These are phyloP conservation scores for Ormyrus labotus DNA, from an alignment of 2,888 invertebrate species.

Conservation along the genomic window DNA sequence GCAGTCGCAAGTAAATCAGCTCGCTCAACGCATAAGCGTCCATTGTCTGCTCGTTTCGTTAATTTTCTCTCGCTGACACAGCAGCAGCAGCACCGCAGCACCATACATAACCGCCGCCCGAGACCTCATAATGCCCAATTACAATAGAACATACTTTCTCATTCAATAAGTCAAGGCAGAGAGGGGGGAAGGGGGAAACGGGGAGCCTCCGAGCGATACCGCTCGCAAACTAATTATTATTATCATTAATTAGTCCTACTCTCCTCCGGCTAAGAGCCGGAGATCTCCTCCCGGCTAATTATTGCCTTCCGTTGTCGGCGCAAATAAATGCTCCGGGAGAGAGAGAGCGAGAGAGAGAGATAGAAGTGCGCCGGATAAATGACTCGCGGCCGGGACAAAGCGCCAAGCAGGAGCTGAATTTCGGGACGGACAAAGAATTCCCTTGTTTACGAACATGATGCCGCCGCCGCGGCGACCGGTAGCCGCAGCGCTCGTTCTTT, in stretches of 20 bases:
- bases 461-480: neutral
- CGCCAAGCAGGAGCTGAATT: neutral
- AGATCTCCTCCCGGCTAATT: slow-evolving; percentile 11
- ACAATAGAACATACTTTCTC: slow-evolving; percentile 42
- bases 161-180: slow-evolving; percentile 39
- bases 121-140: slow-evolving; percentile 47
- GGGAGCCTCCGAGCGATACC: neutral
- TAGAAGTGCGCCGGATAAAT: slow-evolving; percentile 3
- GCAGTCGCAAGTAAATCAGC: slow-evolving; percentile 39
- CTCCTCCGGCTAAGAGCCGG: neutral
- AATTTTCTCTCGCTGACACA: slow-evolving; percentile 51
- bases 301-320: slow-evolving; percentile 26
- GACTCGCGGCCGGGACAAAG: slow-evolving; percentile 27
- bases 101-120: neutral
- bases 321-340: slow-evolving; percentile 8
- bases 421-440: neutral
- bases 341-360: neutral
- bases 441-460: neutral
- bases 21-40: slow-evolving; percentile 3
- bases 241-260: slow-evolving; percentile 35
- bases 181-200: neutral
- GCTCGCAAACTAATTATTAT: slow-evolving; percentile 46
- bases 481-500: neutral
- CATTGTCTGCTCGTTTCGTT: slow-evolving; percentile 52
- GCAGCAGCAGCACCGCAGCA: slow-evolving; percentile 12